Evolutionary conservation across 1,140 invertebrate genomes (phyloP).

Genomic region (Pissodes strobi): DNA sequence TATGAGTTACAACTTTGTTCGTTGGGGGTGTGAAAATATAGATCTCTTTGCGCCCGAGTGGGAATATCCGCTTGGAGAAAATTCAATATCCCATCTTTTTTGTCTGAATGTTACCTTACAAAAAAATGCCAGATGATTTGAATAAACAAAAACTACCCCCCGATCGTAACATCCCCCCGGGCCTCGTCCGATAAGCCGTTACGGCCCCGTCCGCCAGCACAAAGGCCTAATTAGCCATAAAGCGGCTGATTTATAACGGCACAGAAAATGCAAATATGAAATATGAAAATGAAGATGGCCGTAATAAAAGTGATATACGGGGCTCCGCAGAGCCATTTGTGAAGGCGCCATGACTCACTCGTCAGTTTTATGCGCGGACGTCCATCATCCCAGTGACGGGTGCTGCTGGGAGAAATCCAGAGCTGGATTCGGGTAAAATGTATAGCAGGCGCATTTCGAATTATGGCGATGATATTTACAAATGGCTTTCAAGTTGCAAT

Average conservation of each 20-base stretch:
- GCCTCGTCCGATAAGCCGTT: constrained; percentile 56
- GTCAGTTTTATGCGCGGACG: constrained; percentile 66
- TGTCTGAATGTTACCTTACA: no score
- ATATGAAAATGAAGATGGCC: constrained; percentile 80
- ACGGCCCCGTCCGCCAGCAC: constrained; percentile 55
- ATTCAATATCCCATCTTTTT: no score
- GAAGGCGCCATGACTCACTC: constrained; percentile 66
- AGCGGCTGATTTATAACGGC: constrained; percentile 68
- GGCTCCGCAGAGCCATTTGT: constrained; percentile 73
- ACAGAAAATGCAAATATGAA: constrained; percentile 75
- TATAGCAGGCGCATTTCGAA: no score
- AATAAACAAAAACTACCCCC: constrained; percentile 30
- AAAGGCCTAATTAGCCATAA: constrained; percentile 73
- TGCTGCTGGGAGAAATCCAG: constrained; percentile 42
- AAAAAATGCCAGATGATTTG: not conserved
- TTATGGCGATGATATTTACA: no score
- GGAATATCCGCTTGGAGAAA: not conserved
- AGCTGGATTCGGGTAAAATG: constrained; percentile 11
- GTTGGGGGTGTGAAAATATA: no score
- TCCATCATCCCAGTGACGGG: constrained; percentile 70
- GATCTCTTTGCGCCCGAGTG: no score
- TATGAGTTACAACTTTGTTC: no score
- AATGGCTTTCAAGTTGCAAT: no score
- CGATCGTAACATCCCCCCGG: constrained; percentile 7
- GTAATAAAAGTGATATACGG: constrained; percentile 80